Evolutionary conservation across 2,113 vertebrate species (phyloP).

Genomic region (Pangasianodon gigas): DNA sequence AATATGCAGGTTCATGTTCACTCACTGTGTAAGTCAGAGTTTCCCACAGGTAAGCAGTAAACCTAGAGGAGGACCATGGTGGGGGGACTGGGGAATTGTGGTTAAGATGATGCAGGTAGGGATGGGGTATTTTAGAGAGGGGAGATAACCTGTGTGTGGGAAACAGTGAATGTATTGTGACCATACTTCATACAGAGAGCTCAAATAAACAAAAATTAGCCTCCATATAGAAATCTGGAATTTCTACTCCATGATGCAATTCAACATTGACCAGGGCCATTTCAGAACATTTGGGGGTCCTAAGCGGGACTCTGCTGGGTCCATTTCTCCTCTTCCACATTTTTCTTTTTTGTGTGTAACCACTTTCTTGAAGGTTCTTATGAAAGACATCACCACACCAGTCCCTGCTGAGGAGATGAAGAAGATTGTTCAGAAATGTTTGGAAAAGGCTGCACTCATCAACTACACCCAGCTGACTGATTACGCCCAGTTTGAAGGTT

Average conservation of each 20-base stretch:
- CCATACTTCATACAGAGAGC: background rate
- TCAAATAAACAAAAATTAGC: background rate
- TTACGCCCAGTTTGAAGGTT: slow-evolving; percentile 93
- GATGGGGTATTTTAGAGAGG: background rate
- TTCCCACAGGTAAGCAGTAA: background rate
- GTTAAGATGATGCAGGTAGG: background rate
- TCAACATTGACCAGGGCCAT: background rate
- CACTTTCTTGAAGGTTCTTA: slow-evolving; percentile 80
- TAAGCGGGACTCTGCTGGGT: background rate
- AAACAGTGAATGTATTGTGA: background rate
- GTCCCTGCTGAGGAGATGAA: slow-evolving; percentile 93
- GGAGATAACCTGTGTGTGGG: background rate
- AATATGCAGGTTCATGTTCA: slow-evolving; percentile 3
- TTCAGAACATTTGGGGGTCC: background rate
- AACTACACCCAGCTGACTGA: slow-evolving; percentile 95
- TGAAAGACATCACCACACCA: slow-evolving; percentile 96
- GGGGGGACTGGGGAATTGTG: background rate
- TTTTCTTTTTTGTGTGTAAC: background rate
- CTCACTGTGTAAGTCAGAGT: background rate
- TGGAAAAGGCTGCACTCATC: slow-evolving; percentile 91
- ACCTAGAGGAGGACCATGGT: background rate
- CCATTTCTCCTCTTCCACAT: background rate
- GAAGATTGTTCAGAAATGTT: slow-evolving; percentile 89
- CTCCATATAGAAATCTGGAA: no score
- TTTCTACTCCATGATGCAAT: background rate